A percentile compares a stretch with the other conserved stretches of the same genome.
Evolutionary conservation across 2,888 invertebrate species (phyloP).

Genomic region (Blera fallax): DNA sequence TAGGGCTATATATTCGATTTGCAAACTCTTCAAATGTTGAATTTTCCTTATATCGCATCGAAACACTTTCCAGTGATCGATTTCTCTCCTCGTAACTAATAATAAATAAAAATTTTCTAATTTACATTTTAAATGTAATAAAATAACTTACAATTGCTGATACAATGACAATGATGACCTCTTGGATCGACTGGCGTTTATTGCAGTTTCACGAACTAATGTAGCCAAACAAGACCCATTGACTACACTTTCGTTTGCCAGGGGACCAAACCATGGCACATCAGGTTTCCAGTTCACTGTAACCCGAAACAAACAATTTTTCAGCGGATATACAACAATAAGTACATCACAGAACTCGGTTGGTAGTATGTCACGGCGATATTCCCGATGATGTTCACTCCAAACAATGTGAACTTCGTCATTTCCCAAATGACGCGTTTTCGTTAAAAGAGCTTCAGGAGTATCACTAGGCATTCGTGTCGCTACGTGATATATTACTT

Average conservation of each 20-base stretch:
- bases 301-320: slow-evolving; percentile 92
- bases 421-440: slow-evolving; percentile 97
- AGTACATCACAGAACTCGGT: slow-evolving; percentile 99
- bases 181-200: slow-evolving; percentile 95
- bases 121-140: background rate
- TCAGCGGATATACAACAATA: slow-evolving; percentile 96
- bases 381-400: slow-evolving; percentile 98
- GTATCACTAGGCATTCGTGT: slow-evolving; percentile 97
- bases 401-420: slow-evolving; percentile 99
- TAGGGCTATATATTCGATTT: slow-evolving; percentile 87
- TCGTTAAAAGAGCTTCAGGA: slow-evolving; percentile 92
- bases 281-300: slow-evolving; percentile 94
- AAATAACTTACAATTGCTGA: slow-evolving; percentile 91
- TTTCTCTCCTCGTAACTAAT: slow-evolving; percentile 94
- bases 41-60: slow-evolving; percentile 91
- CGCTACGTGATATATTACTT: slow-evolving; percentile 97
- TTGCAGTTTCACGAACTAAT: slow-evolving; percentile 93
- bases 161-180: slow-evolving; percentile 94
- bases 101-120: slow-evolving; percentile 30
- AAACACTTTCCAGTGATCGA: slow-evolving; percentile 91
- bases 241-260: slow-evolving; percentile 93
- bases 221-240: slow-evolving; percentile 87
- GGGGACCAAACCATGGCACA: slow-evolving; percentile 96
- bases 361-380: slow-evolving; percentile 97
- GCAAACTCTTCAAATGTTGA: slow-evolving; percentile 96